A percentile compares a stretch with the other conserved stretches of the same genome.
Evolutionary conservation across 2,797 vertebrate genomes (phyloP).

Genomic region (Gephyroberyx darwinii): DNA sequence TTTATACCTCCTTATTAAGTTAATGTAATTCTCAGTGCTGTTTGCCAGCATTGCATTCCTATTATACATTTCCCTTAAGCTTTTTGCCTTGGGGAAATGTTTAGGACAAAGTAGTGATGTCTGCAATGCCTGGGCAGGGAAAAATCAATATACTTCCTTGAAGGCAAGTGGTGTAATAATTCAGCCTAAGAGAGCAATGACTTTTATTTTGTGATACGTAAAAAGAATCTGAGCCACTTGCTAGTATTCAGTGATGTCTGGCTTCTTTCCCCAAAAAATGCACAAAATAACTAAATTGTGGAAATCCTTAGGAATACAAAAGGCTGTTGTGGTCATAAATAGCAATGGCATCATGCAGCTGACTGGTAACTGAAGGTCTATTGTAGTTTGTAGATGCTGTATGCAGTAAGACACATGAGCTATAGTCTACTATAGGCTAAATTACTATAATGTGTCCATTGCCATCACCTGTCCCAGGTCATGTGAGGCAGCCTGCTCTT

Average conservation of each 20-base stretch:
- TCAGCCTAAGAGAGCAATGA: slow-evolving; percentile 15
- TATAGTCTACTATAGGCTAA: neutral
- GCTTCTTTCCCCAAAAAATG: neutral
- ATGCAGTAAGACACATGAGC: neutral
- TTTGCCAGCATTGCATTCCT: slow-evolving; percentile 70
- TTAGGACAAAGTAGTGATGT: slow-evolving; percentile 36
- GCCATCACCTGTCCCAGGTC: slow-evolving; percentile 19
- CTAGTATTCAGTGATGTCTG: neutral
- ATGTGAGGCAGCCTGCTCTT: neutral
- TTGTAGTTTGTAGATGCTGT: neutral
- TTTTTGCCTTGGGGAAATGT: slow-evolving; percentile 43
- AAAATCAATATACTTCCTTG: slow-evolving; percentile 50
- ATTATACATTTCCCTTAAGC: slow-evolving; percentile 45
- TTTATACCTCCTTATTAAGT: slow-evolving; percentile 54
- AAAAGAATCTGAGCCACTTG: neutral
- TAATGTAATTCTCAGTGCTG: slow-evolving; percentile 71
- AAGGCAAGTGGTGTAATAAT: slow-evolving; percentile 3
- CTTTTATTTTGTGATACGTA: slow-evolving; percentile 1
- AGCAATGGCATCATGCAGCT: neutral
- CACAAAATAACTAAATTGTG: neutral
- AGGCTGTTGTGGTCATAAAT: slow-evolving; percentile 6
- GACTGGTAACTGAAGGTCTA: slow-evolving; percentile 13
- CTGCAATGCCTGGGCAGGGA: slow-evolving; percentile 18
- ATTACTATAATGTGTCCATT: neutral
- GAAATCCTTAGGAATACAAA: neutral